Evolutionary conservation across 2,113 vertebrate species (phyloP).

Genomic region (Eudyptes chrysolophus): DNA sequence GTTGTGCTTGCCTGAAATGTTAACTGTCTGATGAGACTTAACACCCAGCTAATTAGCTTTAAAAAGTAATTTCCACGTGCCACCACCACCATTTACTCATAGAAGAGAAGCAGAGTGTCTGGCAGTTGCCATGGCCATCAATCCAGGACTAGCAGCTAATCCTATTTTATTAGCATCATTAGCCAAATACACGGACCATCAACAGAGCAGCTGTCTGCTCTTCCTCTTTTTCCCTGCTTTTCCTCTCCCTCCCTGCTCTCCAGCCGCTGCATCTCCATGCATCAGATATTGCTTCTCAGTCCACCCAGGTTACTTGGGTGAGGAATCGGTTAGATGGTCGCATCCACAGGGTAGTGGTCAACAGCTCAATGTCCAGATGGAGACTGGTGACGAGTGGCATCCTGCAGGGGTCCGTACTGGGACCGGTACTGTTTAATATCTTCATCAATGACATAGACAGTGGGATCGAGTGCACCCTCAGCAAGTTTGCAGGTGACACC

Average conservation of each 20-base stretch:
- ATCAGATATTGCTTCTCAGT: not conserved
- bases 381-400: too few relatives aligned
- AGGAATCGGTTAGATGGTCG: too few relatives aligned
- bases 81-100: not conserved
- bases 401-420: too few relatives aligned
- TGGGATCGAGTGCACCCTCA: too few relatives aligned
- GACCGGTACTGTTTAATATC: too few relatives aligned
- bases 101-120: not conserved
- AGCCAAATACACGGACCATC: not conserved
- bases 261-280: not conserved
- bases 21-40: slow-evolving; percentile 51
- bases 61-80: not conserved
- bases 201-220: not conserved
- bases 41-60: slow-evolving; percentile 49
- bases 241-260: not conserved
- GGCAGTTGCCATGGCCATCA: not conserved
- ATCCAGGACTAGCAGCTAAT: slow-evolving; percentile 14
- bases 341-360: too few relatives aligned
- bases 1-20: not conserved
- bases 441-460: too few relatives aligned
- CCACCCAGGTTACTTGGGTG: not conserved
- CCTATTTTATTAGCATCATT: slow-evolving; percentile 41
- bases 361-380: too few relatives aligned
- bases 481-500: too few relatives aligned
- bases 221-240: not conserved